Evolutionary conservation across 2,113 vertebrate species (phyloP).

Genomic region (Edolisoma coerulescens): DNA sequence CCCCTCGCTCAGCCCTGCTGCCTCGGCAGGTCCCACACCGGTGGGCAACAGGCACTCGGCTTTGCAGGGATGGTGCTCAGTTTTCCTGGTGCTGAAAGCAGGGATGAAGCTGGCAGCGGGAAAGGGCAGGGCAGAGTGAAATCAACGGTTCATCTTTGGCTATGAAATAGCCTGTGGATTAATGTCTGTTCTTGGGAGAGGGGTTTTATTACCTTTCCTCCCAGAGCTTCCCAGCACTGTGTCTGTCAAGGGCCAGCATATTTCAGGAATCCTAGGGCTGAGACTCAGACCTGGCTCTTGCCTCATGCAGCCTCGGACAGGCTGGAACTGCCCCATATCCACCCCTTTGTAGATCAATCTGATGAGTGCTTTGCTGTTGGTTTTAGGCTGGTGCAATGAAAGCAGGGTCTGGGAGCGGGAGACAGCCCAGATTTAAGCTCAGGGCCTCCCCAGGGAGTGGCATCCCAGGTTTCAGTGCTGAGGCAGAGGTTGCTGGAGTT

Average conservation of each 20-base stretch:
- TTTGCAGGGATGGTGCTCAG: rapidly evolving
- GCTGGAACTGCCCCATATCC: not conserved
- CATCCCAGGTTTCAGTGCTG: not conserved
- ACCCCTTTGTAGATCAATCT: not conserved
- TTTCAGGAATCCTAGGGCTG: not conserved
- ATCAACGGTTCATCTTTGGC: not conserved
- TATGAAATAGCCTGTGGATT: too few species aligned
- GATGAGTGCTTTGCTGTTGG: not conserved
- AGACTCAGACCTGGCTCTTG: not conserved
- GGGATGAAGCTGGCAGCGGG: not conserved
- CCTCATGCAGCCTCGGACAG: not conserved
- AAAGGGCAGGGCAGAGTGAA: not conserved
- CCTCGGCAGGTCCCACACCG: not conserved
- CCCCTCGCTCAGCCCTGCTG: not conserved
- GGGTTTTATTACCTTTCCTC: not conserved
- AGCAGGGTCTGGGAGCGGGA: not conserved
- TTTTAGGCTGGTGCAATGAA: not conserved
- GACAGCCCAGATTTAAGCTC: not conserved
- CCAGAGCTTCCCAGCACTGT: not conserved
- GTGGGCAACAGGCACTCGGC: not conserved
- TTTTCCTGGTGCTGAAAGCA: not conserved
- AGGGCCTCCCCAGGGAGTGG: not conserved
- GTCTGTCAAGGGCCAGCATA: not conserved
- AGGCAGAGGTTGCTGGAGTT: not conserved
- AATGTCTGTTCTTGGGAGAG: rapidly evolving